phyloP scores from a whole-genome alignment of 2,113 vertebrate genomes.

The Coregonus clupeaformis region DNA sequence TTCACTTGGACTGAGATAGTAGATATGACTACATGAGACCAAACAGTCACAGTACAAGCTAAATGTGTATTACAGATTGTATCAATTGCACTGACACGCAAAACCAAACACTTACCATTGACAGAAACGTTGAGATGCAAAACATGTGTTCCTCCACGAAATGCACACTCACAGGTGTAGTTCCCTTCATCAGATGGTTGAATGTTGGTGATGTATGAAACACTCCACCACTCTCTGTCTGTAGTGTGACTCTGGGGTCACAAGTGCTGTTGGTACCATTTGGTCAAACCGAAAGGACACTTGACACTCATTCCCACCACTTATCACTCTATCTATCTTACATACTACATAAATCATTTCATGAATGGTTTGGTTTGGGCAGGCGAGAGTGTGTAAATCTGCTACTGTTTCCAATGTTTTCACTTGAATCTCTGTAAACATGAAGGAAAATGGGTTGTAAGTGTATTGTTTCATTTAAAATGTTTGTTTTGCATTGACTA shows the following conservation, averaged over 20 bases:
- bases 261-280: neutral
- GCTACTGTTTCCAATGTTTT: neutral
- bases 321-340: neutral
- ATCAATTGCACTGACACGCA: neutral
- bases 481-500: neutral
- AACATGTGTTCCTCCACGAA: rapidly evolving
- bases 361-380: neutral
- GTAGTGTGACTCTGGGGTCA: neutral
- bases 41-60: too few species aligned
- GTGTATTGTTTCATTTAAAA: neutral
- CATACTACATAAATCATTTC: neutral
- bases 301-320: neutral
- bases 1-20: too few species aligned
- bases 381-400: neutral
- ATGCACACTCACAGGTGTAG: neutral
- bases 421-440: neutral
- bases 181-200: neutral
- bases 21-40: too few species aligned
- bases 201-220: neutral
- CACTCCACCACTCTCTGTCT: neutral
- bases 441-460: neutral
- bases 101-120: neutral
- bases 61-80: too few species aligned
- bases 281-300: neutral
- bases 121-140: neutral